Percentiles rank a stretch among this genome's conserved stretches.
Conservation (phyloP, 2,113 vertebrate genomes). For the Pheucticus melanocephalus region DNA sequence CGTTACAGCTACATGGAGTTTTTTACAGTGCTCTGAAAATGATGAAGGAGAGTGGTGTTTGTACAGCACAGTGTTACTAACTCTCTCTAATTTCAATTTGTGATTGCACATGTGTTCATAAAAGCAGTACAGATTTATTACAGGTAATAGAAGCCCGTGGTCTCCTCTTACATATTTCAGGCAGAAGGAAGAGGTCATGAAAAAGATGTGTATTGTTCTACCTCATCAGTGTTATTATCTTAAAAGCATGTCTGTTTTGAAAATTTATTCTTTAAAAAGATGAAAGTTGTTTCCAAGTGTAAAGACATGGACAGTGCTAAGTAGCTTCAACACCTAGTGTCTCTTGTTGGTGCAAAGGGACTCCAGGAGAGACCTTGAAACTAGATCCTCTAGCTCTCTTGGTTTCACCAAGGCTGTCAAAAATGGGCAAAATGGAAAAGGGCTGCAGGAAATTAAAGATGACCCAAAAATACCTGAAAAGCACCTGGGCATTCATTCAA, state of each 20-base stretch:
- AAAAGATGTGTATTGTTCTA: not conserved
- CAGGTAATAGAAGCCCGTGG: not conserved
- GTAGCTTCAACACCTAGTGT: not conserved
- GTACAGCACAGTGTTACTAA: not conserved
- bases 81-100: not conserved
- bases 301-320: not conserved
- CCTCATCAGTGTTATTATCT: not conserved
- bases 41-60: not conserved
- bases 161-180: not conserved
- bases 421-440: not conserved
- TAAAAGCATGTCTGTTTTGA: not conserved
- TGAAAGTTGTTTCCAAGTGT: not conserved
- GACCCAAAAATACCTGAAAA: not conserved
- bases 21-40: not conserved
- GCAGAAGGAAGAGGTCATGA: not conserved
- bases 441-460: not conserved
- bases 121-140: not conserved
- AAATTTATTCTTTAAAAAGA: not conserved
- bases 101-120: not conserved
- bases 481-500: not conserved
- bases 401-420: not conserved
- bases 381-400: not conserved
- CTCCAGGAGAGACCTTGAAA: not conserved
- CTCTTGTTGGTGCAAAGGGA: not conserved
- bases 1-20: not conserved